Evolutionary conservation across 1,140 invertebrate genomes (phyloP), one percentile per base, ranked within the genome.

Genomic region (Elysia chlorotica): DNA sequence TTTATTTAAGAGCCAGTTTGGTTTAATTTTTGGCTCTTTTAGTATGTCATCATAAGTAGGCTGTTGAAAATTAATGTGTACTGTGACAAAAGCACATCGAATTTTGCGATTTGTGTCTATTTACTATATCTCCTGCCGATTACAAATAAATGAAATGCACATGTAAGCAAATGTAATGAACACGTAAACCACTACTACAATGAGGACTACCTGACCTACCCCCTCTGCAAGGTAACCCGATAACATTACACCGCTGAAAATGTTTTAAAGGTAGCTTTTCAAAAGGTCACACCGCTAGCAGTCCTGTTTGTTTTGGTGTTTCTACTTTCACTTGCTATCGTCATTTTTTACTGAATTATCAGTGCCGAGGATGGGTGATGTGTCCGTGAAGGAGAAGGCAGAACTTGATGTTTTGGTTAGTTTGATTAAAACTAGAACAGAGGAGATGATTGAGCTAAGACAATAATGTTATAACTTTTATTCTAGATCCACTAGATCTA

Each of bases 301-400:
- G 41, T n/a, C 21, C 33, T 65, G 35, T 37, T 14, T 14, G 25
- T 37, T 5, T 2, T 38, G 56, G 37, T 67, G 48, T 33, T 31
- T 25, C 35, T 53, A 38, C 65, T 31, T 67, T 28, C 21, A 2
- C 14, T 48, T 53, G 17, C 35, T 30, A 2, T 67, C 1, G 28
- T 54, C 5, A 5, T 21, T 31, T n/a, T n/a, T n/a, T n/a, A n/a
- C n/a, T n/a, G n/a, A n/a, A n/a, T n/a, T n/a, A n/a, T n/a, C n/a
- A n/a, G n/a, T n/a, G n/a, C n/a, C n/a, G n/a, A n/a, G n/a, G 48
- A 67, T 67, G 65, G 65, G 41, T 25, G 56, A 67, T 38, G 30
- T 31, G 14, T n/a, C 19, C 30, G 28, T 19, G 5, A 67, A 67
- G 23, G 41, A 53, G 1, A 30, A 67, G 1, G 41, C 65, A n/a